Base-by-base conservation (phyloP, 1,140 invertebrate genomes). In the Anadara kagoshimensis region DNA sequence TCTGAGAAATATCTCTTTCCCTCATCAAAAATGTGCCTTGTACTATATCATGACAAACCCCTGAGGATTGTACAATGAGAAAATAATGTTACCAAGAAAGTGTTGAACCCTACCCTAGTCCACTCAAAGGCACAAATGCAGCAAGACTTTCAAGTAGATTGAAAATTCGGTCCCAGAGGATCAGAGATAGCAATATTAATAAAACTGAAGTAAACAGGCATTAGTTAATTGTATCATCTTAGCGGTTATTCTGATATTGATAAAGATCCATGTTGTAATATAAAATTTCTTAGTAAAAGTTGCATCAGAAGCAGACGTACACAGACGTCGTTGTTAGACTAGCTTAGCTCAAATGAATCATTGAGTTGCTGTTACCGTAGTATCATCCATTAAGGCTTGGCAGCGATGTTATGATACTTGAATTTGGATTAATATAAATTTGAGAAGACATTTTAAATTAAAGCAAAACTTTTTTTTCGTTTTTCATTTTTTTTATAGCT, bases 151-250 rank as follows among this genome's bases (percentile, higher is more conserved):
- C 73, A 75, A 75, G 73, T 75, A 75, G 73, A 81, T 81, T 81
- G 76, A 78, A 81, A 81, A 78, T 59, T 47, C 49, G 76, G 62
- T 81, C 79, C 79, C 79, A 36, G 8, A 61, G 43, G 79, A 69
- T 65, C 10, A 51, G 65, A 76, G 77, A 75, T 75, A 78, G 79
- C 77, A 74, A 81, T 78, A 81, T 81, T 81, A 81, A 81, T 81
- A 81, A 76, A 78, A 76, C 73, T 73, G 75, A 81, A 78, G 79
- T 81, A 81, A 81, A 77, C 77, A 75, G 75, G 75, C 79, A 81
- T 81, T 81, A 81, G 76, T 78, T 81, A 81, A 81, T 81, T 81
- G 79, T 77, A 75, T 78, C 78, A 71, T 81, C 76, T 81, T 81
- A 69, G 65, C 64, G 54, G 70, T 75, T 70, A 75, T 75, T 75